Base-by-base conservation (phyloP, 1,140 invertebrate genomes). In the Drosophila murphyi region DNA sequence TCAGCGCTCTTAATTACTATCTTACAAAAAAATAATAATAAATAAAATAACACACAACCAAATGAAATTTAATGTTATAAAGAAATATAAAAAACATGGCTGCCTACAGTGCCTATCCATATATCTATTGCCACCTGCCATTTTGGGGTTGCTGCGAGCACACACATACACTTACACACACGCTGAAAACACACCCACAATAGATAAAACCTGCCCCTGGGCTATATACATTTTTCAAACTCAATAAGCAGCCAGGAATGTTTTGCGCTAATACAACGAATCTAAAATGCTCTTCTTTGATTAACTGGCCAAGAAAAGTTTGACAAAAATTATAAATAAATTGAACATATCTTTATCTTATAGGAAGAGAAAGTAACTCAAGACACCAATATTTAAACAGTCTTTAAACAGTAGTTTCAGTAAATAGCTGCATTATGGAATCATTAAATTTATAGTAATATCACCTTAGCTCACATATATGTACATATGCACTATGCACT, bases 41-140 rank as follows among this genome's bases (percentile, higher is more conserved):
- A 20, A 20, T 20, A 20, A 20, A 20, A 20, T 20, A 20, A 35
- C 20, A 59, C 54, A 76, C 39, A 69, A 47, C 41, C 31, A 80
- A 80, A 81, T 73, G 68, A 69, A 64, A 77, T 82, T 75, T 70
- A 70, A 69, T 64, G 63, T 41, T 37, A 64, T 74, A 74, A 72
- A 39, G 8, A 41, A 41, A 10, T 10, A n/a, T n/a, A 55, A 62
- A 43, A 63, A 83, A 83, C 81, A 83, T 83, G 81, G 81, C 80
- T 80, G 64, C 65, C 82, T 70, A 86, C 73, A 80, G 52, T 37
- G 61, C 51, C 41, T 72, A 51, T 8, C 61, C 69, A 55, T 56
- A 63, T 81, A 86, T 82, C 74, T 81, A 86, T 83, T 86, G 72
- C 79, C 82, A 86, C 82, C 82, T 86, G 82, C 83, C 83, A 79